Base-by-base conservation (phyloP, 2,113 vertebrate species). In the Gorsachius goisagi region DNA sequence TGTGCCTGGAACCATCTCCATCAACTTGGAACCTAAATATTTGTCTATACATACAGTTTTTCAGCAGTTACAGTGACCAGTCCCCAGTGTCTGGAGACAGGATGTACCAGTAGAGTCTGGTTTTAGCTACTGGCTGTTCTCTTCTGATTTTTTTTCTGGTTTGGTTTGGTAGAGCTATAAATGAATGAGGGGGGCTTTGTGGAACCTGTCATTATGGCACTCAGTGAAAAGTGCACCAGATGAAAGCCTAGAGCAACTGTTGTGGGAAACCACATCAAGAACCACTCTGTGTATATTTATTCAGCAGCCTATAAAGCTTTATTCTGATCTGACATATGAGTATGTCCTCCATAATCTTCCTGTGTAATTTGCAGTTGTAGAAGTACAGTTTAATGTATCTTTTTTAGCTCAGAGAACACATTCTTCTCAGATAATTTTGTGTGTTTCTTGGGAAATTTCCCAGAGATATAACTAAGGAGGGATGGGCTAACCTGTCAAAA, bases 211-310 rank as follows among this genome's bases (percentile, higher is more conserved):
- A 92, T 96, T 96, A 96, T 12, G 23, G 89, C 81, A 66, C 45
- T 85, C 86, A 81, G 83, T 39, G 62, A 79, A 96, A 95, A 96
- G 22, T 92, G 67, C 74, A 94, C 23, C 67, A 96, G 84, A 95
- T 94, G 81, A 92, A 93, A 94, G 77, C 84, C 71, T 91, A 92
- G 50, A 92, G 80, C 55, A 95, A 59, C 71, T 73, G 59, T 55
- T 94, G 90, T 6, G 15, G 78, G 74, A 89, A 97, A 95, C 97
- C 95, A 95, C 91, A 64, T 83, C 68, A 94, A 89, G 45, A 95
- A 79, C 66, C 41, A 76, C 59, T 69, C 37, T 59, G 32, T 62
- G 58, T 82, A 32, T 94, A 95, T 88, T 92, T 95, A 95, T 93
- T 83, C 58, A 83, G 84, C 69, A 89, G 60, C 73, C 84, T 77